phyloP scores from a whole-genome alignment of 2,797 vertebrate species.

The Simalia tracyae region DNA sequence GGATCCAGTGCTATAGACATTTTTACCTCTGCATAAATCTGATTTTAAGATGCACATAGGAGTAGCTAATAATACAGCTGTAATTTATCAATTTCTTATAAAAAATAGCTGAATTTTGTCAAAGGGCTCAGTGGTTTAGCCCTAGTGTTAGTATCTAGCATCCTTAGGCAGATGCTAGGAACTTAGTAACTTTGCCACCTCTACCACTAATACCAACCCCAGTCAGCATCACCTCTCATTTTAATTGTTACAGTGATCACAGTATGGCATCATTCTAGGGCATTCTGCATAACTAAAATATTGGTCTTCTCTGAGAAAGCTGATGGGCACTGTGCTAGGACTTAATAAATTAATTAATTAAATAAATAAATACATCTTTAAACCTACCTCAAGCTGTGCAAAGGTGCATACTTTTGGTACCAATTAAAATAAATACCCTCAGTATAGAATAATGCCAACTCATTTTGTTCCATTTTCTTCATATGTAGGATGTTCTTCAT shows the following conservation, averaged over 20 bases:
- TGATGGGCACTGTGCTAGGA: background rate
- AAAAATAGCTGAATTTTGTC: background rate
- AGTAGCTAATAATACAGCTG: background rate
- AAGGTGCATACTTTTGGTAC: background rate
- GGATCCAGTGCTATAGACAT: background rate
- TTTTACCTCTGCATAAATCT: background rate
- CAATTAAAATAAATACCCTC: background rate
- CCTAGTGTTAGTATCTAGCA: background rate
- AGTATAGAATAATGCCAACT: background rate
- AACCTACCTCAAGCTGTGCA: background rate
- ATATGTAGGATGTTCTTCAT: background rate
- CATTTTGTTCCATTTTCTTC: background rate
- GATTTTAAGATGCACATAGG: background rate
- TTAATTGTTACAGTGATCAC: background rate
- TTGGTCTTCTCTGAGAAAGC: background rate
- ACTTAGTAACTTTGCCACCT: background rate
- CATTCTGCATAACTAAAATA: background rate
- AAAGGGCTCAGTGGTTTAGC: background rate
- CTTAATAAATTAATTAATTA: too few relatives aligned
- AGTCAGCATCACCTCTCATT: too few relatives aligned
- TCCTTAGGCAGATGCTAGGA: background rate
- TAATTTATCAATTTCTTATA: background rate
- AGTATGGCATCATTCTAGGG: background rate
- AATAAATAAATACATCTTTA: background rate
- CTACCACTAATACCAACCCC: background rate